Evolutionary conservation across 2,113 vertebrate genomes (phyloP).

Genomic region (Lynx canadensis): DNA sequence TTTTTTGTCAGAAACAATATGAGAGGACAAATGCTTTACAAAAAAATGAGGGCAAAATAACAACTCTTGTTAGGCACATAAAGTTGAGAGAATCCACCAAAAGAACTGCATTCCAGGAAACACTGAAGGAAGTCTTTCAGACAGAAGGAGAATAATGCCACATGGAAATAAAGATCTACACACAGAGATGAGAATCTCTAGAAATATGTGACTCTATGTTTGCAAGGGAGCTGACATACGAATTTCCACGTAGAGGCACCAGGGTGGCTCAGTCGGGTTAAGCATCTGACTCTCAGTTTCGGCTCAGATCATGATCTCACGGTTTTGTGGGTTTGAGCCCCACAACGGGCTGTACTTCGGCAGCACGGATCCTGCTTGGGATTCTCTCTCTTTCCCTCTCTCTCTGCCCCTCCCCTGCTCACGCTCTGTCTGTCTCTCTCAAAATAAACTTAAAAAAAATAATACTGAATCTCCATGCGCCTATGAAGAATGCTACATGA

Average conservation of each 20-base stretch:
- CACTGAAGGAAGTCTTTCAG: neutral
- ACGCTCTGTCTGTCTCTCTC: no score
- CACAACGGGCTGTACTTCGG: no score
- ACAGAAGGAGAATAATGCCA: neutral
- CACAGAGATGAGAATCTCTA: neutral
- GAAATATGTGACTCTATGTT: neutral
- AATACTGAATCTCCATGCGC: neutral
- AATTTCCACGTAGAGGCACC: neutral
- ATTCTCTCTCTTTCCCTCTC: no score
- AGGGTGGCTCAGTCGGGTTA: no score
- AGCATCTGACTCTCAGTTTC: no score
- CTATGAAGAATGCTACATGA: accelerated
- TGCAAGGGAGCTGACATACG: neutral
- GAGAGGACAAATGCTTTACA: neutral
- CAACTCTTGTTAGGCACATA: neutral
- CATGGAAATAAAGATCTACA: neutral
- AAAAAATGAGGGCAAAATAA: neutral
- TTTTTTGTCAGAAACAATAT: neutral
- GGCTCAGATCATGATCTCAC: no score
- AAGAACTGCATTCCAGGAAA: neutral
- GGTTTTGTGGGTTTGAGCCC: no score
- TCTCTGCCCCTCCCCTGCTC: no score
- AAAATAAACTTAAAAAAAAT: no score
- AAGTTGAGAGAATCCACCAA: neutral
- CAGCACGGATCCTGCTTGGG: no score